A percentile compares a stretch with the other conserved stretches of the same genome.
Conservation (phyloP, 2,797 vertebrate genomes). For the Rhyacichthys aspro region DNA sequence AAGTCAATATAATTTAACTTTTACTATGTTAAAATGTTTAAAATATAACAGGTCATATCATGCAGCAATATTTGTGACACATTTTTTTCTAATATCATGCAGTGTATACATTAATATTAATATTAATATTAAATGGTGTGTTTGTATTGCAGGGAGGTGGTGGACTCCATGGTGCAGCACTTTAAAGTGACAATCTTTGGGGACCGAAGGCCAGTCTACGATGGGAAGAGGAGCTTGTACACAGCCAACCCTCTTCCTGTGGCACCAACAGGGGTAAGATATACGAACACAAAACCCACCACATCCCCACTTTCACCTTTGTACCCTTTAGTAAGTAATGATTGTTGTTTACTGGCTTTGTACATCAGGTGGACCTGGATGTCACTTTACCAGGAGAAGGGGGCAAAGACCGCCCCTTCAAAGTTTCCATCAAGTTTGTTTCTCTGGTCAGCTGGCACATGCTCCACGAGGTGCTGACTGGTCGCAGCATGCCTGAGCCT, state of each 20-base stretch:
- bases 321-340: too few relatives aligned
- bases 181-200: conserved; percentile 99
- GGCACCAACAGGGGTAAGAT: conserved; percentile 88
- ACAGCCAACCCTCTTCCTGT: conserved; percentile 95
- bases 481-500: conserved; percentile 94
- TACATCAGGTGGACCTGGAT: conserved; percentile 94
- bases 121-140: background rate
- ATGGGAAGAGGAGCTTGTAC: conserved; percentile 97
- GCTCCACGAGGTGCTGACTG: conserved; percentile 97
- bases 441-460: conserved; percentile 99
- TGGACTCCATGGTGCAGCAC: conserved; percentile 98
- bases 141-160: conserved; percentile 87
- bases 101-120: too few relatives aligned
- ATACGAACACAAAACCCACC: too few relatives aligned
- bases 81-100: too few relatives aligned
- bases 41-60: too few relatives aligned
- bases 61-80: too few relatives aligned
- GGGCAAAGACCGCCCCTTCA: conserved; percentile 98
- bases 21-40: too few relatives aligned
- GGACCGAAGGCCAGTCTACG: conserved; percentile 94
- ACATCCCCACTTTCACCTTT: background rate
- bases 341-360: background rate
- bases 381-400: conserved; percentile 99
- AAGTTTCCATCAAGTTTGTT: conserved; percentile 97
- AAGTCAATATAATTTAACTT: too few relatives aligned